Conservation (phyloP, 2,888 invertebrate genomes). For the Drosophila peninsularis region DNA sequence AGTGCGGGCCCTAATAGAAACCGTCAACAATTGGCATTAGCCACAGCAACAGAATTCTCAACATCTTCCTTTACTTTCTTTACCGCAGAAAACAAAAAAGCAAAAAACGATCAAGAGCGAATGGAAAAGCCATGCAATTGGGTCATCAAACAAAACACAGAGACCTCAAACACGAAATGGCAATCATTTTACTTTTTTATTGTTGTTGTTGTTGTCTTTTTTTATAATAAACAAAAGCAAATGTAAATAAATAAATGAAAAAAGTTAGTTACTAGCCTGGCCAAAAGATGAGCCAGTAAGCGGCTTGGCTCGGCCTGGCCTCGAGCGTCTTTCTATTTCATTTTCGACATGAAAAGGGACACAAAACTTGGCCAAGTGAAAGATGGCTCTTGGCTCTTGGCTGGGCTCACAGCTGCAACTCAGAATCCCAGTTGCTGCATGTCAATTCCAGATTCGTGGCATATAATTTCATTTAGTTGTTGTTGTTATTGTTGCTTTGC, state of each 20-base stretch:
- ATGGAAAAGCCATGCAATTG: conserved; percentile 56
- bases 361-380: conserved; percentile 35
- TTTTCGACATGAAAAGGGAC: conserved; percentile 51
- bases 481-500: conserved; percentile 63
- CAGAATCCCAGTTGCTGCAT: conserved; percentile 37
- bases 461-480: conserved; percentile 71
- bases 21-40: conserved; percentile 25
- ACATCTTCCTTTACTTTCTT: conserved; percentile 66
- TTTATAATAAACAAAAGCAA: conserved; percentile 68
- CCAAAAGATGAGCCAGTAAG: conserved; percentile 70
- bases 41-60: conserved; percentile 14
- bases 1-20: conserved; percentile 19
- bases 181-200: conserved; percentile 74
- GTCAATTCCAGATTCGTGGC: conserved; percentile 70
- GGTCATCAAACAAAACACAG: conserved; percentile 63
- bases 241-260: conserved; percentile 35
- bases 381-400: conserved; percentile 28
- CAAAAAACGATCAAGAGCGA: conserved; percentile 41
- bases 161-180: conserved; percentile 72
- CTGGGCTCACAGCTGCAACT: conserved; percentile 24
- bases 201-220: not conserved
- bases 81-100: conserved; percentile 39
- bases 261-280: conserved; percentile 58
- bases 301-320: conserved; percentile 5
- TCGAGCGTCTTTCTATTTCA: conserved; percentile 69